phyloP scores from a whole-genome alignment of 1,140 invertebrate species.

The Globodera ellingtonae region DNA sequence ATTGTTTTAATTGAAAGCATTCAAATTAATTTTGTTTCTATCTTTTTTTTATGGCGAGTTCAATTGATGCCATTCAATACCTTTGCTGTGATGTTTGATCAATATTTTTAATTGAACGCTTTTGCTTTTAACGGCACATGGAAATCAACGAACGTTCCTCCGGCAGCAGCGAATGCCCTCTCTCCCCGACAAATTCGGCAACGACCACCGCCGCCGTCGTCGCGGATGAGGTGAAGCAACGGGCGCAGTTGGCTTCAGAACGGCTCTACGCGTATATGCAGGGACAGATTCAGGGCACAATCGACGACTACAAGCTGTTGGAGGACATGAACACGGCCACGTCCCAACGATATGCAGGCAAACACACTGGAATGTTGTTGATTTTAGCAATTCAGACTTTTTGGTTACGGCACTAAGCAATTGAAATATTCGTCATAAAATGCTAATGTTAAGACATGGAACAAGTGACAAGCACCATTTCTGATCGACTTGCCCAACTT shows the following conservation, averaged over 20 bases:
- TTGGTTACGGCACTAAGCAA: neutral
- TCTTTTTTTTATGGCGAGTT: no score
- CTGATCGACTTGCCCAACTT: conserved; percentile 13
- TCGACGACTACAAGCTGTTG: conserved; percentile 36
- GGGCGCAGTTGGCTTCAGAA: neutral
- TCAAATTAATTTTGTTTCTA: conserved; percentile 9
- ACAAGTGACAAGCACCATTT: conserved; percentile 4
- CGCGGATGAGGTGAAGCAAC: conserved; percentile 5
- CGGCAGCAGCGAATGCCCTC: conserved; percentile 13
- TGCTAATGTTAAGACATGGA: conserved; percentile 9
- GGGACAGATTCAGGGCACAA: conserved; percentile 27
- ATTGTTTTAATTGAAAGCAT: no score
- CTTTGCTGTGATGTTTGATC: neutral
- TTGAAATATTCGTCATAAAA: neutral
- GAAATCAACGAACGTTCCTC: conserved; percentile 24
- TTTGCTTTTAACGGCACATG: neutral
- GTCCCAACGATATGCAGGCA: conserved; percentile 19
- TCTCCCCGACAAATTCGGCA: conserved; percentile 10
- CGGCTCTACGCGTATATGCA: conserved; percentile 18
- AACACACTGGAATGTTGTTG: no score
- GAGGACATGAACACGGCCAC: conserved; percentile 22
- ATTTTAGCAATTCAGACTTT: no score
- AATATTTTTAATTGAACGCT: neutral
- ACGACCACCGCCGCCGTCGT: neutral
- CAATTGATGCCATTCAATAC: no score